Base-by-base conservation (phyloP, 1,140 invertebrate genomes). In the Pseudomyrmex flavicornis region DNA sequence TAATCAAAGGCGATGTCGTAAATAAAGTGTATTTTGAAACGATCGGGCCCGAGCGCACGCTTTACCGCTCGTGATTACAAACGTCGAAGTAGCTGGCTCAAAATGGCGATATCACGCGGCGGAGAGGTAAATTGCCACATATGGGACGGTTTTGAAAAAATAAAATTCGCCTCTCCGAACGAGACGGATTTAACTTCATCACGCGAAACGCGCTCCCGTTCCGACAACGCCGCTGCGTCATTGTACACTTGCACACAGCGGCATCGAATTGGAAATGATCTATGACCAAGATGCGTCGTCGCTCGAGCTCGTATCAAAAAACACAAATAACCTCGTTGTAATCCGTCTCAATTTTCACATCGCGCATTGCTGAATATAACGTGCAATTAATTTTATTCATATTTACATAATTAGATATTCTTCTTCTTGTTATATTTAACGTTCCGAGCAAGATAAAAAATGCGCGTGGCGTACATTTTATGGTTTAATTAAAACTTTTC, bases 11-110 rank as follows among this genome's bases (percentile, higher is more conserved):
- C 66, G 85, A 75, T 85, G 85, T 88, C 87, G 66, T 82, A 88
- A 88, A 83, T 75, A 85, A 88, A 88, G 58, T 66, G 77, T 69
- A 66, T 88, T 76, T 84, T 83, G 85, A 88, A 79, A 83, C 50
- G 62, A 88, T 65, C 48, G 50, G 35, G 52, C 17, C 46, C 50
- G 50, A 17, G 62, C 59, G 68, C 65, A 54, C 83, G 62, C 17
- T 85, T 85, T 83, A 46, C 72, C 58, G 77, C 56, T 22, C 66
- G 48, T 84, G 83, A 88, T 88, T 85, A 88, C 79, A 54, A 88
- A 83, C 62, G 68, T 88, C 79, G 87, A 74, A 85, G 88, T 84
- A 89, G 83, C 59, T 79, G 69, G 77, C 77, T 59, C 74, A 72
- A 65, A 83, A 88, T 79, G 74, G 58, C 77, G 83, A 50, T 26